Evolutionary conservation across 2,113 vertebrate genomes (phyloP).

Genomic region (Stegastes partitus): DNA sequence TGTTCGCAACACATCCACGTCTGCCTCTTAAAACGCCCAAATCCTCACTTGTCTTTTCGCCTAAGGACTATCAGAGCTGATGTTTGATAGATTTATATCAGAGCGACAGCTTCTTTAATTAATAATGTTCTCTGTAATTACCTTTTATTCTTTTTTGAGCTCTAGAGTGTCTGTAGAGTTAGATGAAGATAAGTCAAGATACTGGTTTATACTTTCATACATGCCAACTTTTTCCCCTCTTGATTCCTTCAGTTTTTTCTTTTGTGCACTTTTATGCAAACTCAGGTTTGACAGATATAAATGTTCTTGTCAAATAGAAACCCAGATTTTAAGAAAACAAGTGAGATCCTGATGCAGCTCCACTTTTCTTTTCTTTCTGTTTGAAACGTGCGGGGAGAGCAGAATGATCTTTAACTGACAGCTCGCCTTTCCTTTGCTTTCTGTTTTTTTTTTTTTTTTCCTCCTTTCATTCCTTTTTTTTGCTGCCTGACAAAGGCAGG

Average conservation of each 20-base stretch:
- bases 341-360: too few relatives aligned
- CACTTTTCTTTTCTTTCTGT: conserved; percentile 10
- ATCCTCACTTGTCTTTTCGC: too few relatives aligned
- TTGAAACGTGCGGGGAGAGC: not conserved
- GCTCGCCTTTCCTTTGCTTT: conserved; percentile 26
- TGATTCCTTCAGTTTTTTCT: conserved; percentile 7
- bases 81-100: not conserved
- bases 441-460: conserved; percentile 2
- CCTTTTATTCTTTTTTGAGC: not conserved
- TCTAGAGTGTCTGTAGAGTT: not conserved
- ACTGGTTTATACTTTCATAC: not conserved
- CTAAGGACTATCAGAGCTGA: too few relatives aligned
- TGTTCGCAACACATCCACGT: too few relatives aligned
- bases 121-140: conserved; percentile 22
- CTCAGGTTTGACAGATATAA: too few relatives aligned
- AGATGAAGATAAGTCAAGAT: not conserved
- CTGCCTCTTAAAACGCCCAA: too few relatives aligned
- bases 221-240: too few relatives aligned
- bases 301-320: too few relatives aligned
- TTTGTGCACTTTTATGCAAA: not conserved
- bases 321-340: too few relatives aligned
- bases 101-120: conserved; percentile 10
- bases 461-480: conserved; percentile 35
- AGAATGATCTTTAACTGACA: conserved; percentile 39
- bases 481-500: conserved; percentile 60